Conservation (phyloP, 2,113 vertebrate species). For the Tachuris rubrigastra region DNA sequence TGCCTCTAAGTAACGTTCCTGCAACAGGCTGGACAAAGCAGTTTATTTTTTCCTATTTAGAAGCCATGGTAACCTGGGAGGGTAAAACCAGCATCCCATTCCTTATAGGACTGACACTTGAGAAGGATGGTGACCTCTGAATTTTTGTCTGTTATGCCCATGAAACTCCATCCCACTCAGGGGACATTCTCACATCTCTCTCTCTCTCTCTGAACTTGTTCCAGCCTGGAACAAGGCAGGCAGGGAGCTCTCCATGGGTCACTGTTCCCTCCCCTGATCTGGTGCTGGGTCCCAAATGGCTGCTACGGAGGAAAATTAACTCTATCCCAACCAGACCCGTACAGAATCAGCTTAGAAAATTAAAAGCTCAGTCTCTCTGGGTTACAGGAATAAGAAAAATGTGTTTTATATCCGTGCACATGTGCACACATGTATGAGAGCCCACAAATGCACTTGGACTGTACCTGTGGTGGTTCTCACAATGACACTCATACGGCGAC, state of each 20-base stretch:
- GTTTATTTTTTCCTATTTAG: background rate
- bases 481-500: conserved; percentile 97
- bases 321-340: background rate
- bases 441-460: background rate
- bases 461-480: conserved; percentile 84
- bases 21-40: background rate
- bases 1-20: background rate
- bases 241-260: background rate
- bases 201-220: background rate
- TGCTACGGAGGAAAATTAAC: background rate
- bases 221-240: background rate
- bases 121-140: background rate
- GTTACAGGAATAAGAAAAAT: background rate
- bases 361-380: background rate
- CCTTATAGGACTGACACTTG: background rate
- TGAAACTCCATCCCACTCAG: background rate
- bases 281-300: background rate
- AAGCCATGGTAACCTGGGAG: background rate
- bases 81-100: background rate
- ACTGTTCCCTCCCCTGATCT: background rate
- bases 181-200: background rate
- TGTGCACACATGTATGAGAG: background rate
- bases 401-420: background rate
- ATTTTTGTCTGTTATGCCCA: background rate
- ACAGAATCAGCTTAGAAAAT: background rate